These are phyloP conservation scores for Cylloceria caligata DNA, from an alignment of 2,888 invertebrate species.

Conservation along the genomic window DNA sequence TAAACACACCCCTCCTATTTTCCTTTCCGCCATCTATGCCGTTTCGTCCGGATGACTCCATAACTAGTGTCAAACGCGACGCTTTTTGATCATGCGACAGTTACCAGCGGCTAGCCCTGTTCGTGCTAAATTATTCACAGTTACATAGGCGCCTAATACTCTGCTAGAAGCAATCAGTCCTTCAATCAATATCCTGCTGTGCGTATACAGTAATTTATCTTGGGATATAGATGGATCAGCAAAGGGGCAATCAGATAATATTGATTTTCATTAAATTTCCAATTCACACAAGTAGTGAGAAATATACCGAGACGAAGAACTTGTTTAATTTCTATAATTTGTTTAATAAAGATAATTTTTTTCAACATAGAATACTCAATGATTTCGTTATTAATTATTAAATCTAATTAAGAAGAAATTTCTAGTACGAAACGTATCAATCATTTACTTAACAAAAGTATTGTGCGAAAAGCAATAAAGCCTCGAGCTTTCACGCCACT, in stretches of 20 bases:
- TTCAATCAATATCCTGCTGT: constrained; percentile 2
- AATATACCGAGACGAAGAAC: no score
- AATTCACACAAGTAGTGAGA: not conserved
- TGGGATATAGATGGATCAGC: not conserved
- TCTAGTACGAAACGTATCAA: not conserved
- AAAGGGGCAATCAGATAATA: not conserved
- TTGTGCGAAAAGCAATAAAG: not conserved
- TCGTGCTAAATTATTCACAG: constrained; percentile 48
- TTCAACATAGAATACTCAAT: no score
- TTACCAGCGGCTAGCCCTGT: constrained; percentile 54
- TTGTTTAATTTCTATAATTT: not conserved
- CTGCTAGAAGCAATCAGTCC: constrained; percentile 5
- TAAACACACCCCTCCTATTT: constrained; percentile 1
- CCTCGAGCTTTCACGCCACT: not conserved
- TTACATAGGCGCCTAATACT: constrained; percentile 7
- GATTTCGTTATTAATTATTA: no score
- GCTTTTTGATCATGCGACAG: constrained; percentile 63
- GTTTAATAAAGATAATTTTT: no score
- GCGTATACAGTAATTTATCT: not conserved
- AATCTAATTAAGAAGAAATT: no score
- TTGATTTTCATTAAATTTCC: not conserved
- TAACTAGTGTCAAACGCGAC: constrained; percentile 44
- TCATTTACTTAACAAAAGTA: not conserved
- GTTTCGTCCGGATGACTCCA: constrained; percentile 59
- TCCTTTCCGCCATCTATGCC: constrained; percentile 40